Conservation (phyloP, 2,888 invertebrate species). For the Caenorhabditis wallacei region DNA sequence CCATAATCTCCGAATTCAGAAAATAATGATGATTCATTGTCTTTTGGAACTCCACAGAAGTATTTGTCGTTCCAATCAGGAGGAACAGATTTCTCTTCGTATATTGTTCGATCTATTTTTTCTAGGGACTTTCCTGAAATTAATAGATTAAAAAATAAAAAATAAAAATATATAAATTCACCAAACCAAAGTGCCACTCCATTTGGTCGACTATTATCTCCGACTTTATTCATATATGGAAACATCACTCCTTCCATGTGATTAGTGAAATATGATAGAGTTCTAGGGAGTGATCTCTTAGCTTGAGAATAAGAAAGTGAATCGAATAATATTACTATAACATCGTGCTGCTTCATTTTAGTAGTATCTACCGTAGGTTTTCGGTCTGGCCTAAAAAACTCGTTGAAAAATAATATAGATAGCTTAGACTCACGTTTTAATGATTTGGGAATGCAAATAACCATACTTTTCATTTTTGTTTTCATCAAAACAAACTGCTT, state of each 20-base stretch:
- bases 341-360: conserved; percentile 51
- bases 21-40: conserved; percentile 66
- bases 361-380: conserved; percentile 32
- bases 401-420: too few species aligned
- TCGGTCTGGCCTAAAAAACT: not conserved
- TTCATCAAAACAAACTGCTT: conserved; percentile 48
- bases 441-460: conserved; percentile 63
- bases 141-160: too few species aligned
- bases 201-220: conserved; percentile 75
- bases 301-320: conserved; percentile 68
- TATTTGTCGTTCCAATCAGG: conserved; percentile 57
- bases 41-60: conserved; percentile 65
- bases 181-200: conserved; percentile 72
- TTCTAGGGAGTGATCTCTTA: conserved; percentile 62
- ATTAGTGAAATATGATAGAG: not conserved
- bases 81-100: conserved; percentile 36
- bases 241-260: conserved; percentile 61
- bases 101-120: conserved; percentile 52
- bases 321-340: conserved; percentile 66
- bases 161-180: conserved; percentile 22
- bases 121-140: conserved; percentile 63
- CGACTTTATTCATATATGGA: conserved; percentile 76
- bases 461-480: conserved; percentile 46
- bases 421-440: conserved; percentile 58
- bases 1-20: conserved; percentile 63